A percentile compares a stretch with the other conserved stretches of the same genome.
phyloP scores from a whole-genome alignment of 2,113 vertebrate genomes.

The Scomber colias region DNA sequence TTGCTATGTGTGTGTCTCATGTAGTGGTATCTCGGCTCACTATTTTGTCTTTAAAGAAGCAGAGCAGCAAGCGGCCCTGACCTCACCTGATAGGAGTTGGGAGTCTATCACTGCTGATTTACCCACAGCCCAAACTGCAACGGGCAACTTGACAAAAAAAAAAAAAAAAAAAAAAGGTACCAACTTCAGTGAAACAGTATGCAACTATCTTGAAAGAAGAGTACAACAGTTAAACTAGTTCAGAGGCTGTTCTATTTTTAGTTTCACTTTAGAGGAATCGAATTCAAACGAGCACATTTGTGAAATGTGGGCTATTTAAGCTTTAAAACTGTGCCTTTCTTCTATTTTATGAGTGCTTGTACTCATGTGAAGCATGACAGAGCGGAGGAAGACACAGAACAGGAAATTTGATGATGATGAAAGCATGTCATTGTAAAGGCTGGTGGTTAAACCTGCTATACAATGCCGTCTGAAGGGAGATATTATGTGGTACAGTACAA shows the following conservation, averaged over 20 bases:
- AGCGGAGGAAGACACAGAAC: slow-evolving; percentile 7
- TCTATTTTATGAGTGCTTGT: neutral
- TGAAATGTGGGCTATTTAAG: slow-evolving; percentile 8
- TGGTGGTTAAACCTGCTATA: slow-evolving; percentile 32
- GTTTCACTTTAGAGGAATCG: slow-evolving; percentile 5
- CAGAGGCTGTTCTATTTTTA: slow-evolving; percentile 9
- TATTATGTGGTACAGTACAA: slow-evolving; percentile 47
- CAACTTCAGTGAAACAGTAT: neutral
- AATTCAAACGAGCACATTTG: slow-evolving; percentile 16
- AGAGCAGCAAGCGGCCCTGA: neutral
- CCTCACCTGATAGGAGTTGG: neutral
- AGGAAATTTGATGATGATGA: slow-evolving; percentile 53
- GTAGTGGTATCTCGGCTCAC: neutral
- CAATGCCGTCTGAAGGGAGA: slow-evolving; percentile 43
- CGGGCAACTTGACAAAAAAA: slow-evolving; percentile 1
- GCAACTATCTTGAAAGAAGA: neutral
- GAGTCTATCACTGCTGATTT: slow-evolving; percentile 2
- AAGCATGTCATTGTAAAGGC: slow-evolving; percentile 48
- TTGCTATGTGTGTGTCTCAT: neutral
- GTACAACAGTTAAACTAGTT: neutral
- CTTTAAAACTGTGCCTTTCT: slow-evolving; percentile 21
- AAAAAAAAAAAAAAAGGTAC: neutral
- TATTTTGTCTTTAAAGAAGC: neutral
- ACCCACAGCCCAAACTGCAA: slow-evolving; percentile 2
- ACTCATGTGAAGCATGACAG: slow-evolving; percentile 12